A percentile compares a stretch with the other conserved stretches of the same genome.
These are phyloP conservation scores for Pachymerium ferrugineum DNA, from an alignment of 2,888 invertebrate genomes.

Conservation along the genomic window DNA sequence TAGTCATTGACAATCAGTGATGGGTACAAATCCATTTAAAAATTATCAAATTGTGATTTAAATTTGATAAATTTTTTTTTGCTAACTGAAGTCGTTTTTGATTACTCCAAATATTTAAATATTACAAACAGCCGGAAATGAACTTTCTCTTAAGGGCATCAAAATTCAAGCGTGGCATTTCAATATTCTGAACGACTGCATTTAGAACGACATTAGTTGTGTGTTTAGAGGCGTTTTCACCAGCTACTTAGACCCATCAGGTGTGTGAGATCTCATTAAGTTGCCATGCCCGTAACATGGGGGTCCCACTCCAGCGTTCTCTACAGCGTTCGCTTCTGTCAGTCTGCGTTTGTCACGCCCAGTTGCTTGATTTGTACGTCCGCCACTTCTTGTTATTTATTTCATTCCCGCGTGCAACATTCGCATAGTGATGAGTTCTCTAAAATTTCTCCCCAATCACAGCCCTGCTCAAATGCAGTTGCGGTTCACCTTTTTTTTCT, in stretches of 20 bases:
- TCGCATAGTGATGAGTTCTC: conserved; percentile 22
- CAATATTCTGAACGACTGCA: conserved; percentile 22
- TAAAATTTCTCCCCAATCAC: conserved; percentile 5
- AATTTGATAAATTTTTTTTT: no score
- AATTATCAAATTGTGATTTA: no score
- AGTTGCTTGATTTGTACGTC: conserved; percentile 22
- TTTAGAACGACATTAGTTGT: neutral
- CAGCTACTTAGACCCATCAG: conserved; percentile 24
- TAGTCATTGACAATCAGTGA: no score
- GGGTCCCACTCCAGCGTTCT: neutral
- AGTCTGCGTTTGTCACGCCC: conserved; percentile 11
- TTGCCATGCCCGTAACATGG: conserved; percentile 11
- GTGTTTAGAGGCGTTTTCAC: conserved; percentile 22
- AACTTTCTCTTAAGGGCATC: neutral
- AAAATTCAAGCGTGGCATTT: conserved; percentile 10
- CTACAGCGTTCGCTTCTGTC: neutral
- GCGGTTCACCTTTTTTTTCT: neutral
- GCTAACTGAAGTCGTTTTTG: no score
- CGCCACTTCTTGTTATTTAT: conserved; percentile 27
- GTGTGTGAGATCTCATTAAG: conserved; percentile 27
- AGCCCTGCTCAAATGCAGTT: neutral
- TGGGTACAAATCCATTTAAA: no score
- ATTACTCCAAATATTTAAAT: no score
- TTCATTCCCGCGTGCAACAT: conserved; percentile 25
- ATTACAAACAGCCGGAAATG: neutral